phyloP scores from a whole-genome alignment of 2,888 invertebrate genomes.

The Leptarthrus brevirostris region DNA sequence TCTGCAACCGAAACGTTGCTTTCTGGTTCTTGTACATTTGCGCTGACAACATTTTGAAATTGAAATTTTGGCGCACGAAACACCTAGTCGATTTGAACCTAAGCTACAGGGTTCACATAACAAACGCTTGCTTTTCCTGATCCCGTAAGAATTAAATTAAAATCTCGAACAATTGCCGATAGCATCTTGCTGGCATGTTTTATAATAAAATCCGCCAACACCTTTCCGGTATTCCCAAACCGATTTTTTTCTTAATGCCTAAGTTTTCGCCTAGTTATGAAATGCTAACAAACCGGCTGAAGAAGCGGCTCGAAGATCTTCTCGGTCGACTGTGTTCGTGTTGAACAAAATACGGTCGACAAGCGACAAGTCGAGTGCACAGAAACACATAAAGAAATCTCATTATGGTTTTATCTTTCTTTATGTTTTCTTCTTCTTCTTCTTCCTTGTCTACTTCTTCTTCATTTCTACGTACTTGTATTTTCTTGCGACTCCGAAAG shows the following conservation, averaged over 20 bases:
- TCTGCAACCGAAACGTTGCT: neutral
- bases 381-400: neutral
- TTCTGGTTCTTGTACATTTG: neutral
- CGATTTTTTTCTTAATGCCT: neutral
- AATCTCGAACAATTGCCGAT: neutral
- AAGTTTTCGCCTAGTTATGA: conserved; percentile 10
- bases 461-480: too few species aligned
- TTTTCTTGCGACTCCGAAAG: neutral
- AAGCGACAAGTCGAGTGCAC: neutral
- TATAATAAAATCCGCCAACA: conserved; percentile 16
- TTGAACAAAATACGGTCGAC: neutral
- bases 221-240: neutral
- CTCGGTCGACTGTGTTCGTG: neutral
- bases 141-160: neutral
- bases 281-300: neutral
- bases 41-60: neutral
- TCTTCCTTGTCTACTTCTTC: too few species aligned
- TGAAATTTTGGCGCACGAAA: neutral
- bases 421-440: neutral
- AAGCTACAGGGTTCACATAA: neutral
- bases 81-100: neutral
- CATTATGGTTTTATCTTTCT: conserved; percentile 4
- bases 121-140: neutral
- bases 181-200: neutral
- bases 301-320: neutral